These are phyloP conservation scores for Adrianichthys oophorus DNA, from an alignment of 2,797 vertebrate species.

Conservation along the genomic window DNA sequence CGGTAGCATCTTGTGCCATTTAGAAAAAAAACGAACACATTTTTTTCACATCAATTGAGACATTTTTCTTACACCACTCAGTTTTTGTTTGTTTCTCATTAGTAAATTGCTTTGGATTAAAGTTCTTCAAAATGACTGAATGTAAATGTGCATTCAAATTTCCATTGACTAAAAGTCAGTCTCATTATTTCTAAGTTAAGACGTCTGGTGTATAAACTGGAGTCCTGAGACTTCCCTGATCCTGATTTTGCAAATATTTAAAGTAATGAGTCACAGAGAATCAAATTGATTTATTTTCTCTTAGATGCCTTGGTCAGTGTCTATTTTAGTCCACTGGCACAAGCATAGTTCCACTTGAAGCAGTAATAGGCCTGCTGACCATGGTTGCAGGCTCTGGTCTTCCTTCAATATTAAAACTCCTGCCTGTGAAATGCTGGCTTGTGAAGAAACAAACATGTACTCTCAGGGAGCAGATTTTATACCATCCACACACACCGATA, in stretches of 20 bases:
- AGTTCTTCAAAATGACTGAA: not conserved
- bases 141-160: too few relatives aligned
- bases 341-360: constrained; percentile 52
- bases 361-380: constrained; percentile 55
- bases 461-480: constrained; percentile 11
- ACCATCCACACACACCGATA: constrained; percentile 14
- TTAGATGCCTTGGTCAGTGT: constrained; percentile 36
- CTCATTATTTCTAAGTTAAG: not conserved
- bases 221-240: constrained; percentile 4
- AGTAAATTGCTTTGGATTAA: not conserved
- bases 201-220: not conserved
- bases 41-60: too few relatives aligned
- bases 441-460: constrained; percentile 33
- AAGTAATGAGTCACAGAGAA: constrained; percentile 29
- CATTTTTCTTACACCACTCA: too few relatives aligned
- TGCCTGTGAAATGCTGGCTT: constrained; percentile 27
- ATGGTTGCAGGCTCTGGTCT: constrained; percentile 34
- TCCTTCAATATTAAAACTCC: constrained; percentile 56
- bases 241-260: constrained; percentile 28
- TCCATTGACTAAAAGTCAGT: not conserved
- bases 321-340: constrained; percentile 43
- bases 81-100: too few relatives aligned
- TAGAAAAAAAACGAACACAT: too few relatives aligned
- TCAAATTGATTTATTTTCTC: constrained; percentile 38
- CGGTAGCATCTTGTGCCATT: too few relatives aligned